Base-by-base conservation (phyloP, 1,140 invertebrate genomes). In the Nixonia krombeini region DNA sequence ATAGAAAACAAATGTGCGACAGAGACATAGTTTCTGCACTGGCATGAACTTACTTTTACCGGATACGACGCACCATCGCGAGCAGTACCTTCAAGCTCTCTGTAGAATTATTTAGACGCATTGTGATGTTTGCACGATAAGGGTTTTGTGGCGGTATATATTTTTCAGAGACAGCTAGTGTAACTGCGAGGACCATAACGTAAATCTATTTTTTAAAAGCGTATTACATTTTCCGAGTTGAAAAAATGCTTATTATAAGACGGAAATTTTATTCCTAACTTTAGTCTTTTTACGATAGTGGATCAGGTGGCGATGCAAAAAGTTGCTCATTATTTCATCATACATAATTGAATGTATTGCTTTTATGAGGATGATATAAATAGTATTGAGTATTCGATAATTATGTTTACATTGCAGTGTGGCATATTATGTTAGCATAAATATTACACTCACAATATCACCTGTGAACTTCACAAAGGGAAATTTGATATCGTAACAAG, bases 71-170 rank as follows among this genome's bases (percentile, higher is more conserved):
- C 47, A 61, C 56, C 56, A 67, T 67, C 64, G 59, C 56, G 61
- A 57, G 61, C 64, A 61, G 64, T 52, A 67, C 59, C 56, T 56
- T 67, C 23, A 67, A 61, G 64, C 51, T 61, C 56, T 67, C 61
- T 67, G 59, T 51, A 51, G 56, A 67, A 67, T 67, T 67, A 67
- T 67, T 67, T 67, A 67, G 56, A 67, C 56, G 56, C 51, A 38
- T 18, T 55, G 51, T 67, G 55, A 67, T 67, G 56, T 59, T 67
- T 56, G 50, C 56, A 40, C 46, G 56, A 67, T 67, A 56, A 51
- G 35, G 41, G 50, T 67, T 67, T 61, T 55, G 56, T 45, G 51
- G 50, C 25, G 42, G 46, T 56, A 67, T 67, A 61, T 67, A 56
- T 59, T 67, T 67, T 67, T 55, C 64, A 61, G 35, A 55, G 56